Base-by-base conservation (phyloP, 2,113 vertebrate genomes). In the Hassar affinis region DNA sequence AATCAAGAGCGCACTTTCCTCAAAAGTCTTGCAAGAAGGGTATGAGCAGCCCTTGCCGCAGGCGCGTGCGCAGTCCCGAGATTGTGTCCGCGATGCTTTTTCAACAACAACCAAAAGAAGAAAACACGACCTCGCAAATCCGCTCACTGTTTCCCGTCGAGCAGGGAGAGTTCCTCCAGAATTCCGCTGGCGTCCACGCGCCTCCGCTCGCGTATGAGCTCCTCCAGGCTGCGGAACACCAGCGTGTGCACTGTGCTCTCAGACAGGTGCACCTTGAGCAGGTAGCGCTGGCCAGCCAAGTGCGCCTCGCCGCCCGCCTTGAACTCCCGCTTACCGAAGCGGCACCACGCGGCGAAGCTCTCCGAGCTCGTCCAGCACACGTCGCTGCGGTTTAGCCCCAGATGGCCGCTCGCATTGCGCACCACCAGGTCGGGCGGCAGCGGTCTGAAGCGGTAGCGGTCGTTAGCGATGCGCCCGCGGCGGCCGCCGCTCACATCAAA, bases 341-440 rank as follows among this genome's bases (percentile, higher is more conserved):
- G 96, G 93, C 98, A 99, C 98, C 98, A 99, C 87, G 98, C 98
- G 85, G 98, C 98, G 93, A 99, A 99, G 94, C 98, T 99, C 94
- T 99, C 98, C 11, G 97, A 98, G 96, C 98, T 97, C 88, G 96
- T 97, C 98, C 98, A 99, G 95, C 97, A 98, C 90, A 98, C 96
- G 91, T 99, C 98, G 85, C 94, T 95, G 90, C 96, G 95, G 89
- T 95, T 95, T 88, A 99, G 94, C 80, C 98, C 98, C 91, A 99
- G 91, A 93, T 99, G 97, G 88, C 97, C 96, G 87, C 93, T 95
- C 56, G 98, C 98, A 93, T 99, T 99, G 93, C 98, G 98, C 94
- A 99, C 95, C 92, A 99, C 98, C 90, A 98, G 93, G 91, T 98
- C 96, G 0, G 97, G 93, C 42, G 95, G 95, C 86, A 99, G 96